Evolutionary conservation across 2,797 vertebrate genomes (phyloP), one percentile per base, ranked within the genome.

Genomic region (Cuniculus paca): DNA sequence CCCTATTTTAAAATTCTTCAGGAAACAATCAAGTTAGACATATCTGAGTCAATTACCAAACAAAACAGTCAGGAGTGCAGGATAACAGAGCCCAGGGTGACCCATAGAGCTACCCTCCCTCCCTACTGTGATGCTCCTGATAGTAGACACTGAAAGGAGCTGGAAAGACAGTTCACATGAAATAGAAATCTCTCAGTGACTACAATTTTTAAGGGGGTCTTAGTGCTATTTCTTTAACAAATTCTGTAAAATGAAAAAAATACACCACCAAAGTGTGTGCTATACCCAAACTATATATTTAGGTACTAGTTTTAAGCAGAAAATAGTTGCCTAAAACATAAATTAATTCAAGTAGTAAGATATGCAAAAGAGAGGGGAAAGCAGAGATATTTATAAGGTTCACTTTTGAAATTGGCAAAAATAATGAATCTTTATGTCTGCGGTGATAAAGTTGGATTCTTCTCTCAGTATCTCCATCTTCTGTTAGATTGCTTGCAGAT

Each of bases 401-500:
- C 3, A 2, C 94, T 97, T 98, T 97, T 98, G 93, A 98, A 98
- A 98, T 95, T 98, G 97, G 98, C 97, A 98, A 98, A 98, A 98
- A 98, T 98, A 99, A 99, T 98, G 98, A 98, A 98, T 98, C 98
- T 98, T 97, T 97, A 98, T 92, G 90, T 98, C 98, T 98, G 95
- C 72, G 10, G 94, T 98, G 98, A 99, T 99, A 98, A 98, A 98
- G 98, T 98, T 98, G 98, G 98, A 96, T 94, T 98, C 98, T 95
- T 98, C 97, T 96, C 92, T 97, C 96, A 88, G 97, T 98, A 98
- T 98, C 98, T 98, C 98, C 98, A 98, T 98, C 98, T 98, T 98
- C 98, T 97, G 98, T 98, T 99, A 98, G 99, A 99, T 99, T 99
- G 98, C 98, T 98, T 99, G 99, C 98, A 99, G 98, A 98, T 98